Conservation (phyloP, 2,888 invertebrate species). For the Escarpia spicata region DNA sequence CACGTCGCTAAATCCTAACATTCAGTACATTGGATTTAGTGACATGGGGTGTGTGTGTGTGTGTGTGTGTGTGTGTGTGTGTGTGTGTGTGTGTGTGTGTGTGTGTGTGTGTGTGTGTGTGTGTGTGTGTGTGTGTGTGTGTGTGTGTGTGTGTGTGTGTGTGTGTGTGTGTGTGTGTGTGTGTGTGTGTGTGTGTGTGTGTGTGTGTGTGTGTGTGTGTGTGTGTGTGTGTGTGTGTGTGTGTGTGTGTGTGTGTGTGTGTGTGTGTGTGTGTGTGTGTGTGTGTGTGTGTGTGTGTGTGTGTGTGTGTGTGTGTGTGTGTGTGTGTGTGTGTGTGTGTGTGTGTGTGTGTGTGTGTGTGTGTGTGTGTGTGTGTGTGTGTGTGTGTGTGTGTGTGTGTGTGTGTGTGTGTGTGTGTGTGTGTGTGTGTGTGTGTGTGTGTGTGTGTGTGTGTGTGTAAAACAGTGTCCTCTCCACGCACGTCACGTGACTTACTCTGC, state of each 20-base stretch:
- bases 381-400: no score
- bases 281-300: no score
- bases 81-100: conserved; percentile 19
- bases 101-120: conserved; percentile 6
- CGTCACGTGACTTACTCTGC: no score
- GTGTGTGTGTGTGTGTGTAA: background rate
- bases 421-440: background rate
- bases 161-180: conserved; percentile 2
- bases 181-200: background rate
- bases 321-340: background rate
- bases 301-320: background rate
- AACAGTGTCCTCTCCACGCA: no score
- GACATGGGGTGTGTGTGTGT: no score
- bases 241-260: no score
- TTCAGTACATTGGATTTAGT: no score
- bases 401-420: background rate
- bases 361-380: no score
- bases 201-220: background rate
- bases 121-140: background rate
- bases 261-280: no score
- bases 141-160: background rate
- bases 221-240: no score
- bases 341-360: conserved; percentile 3
- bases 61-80: conserved; percentile 21
- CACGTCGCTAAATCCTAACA: no score